A percentile compares a stretch with the other conserved stretches of the same genome.
Conservation (phyloP, 1,140 invertebrate species). For the Bradysia coprophila region DNA sequence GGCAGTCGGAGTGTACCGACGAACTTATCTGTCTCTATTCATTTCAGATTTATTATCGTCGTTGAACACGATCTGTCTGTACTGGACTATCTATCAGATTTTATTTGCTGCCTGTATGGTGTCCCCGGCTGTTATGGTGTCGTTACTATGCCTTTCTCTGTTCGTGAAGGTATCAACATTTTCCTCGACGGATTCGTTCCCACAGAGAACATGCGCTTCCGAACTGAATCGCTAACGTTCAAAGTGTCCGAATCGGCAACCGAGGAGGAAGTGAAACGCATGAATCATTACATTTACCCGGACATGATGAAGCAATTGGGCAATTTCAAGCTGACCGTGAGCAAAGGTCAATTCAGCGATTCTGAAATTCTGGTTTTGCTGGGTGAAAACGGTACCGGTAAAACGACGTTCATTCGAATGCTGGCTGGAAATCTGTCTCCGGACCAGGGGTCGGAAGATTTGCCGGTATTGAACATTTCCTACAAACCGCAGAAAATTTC, state of each 20-base stretch:
- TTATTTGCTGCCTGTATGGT: conserved; percentile 97
- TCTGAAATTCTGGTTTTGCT: conserved; percentile 97
- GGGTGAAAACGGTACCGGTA: conserved; percentile 98
- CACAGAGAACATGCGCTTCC: conserved; percentile 96
- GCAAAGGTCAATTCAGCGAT: conserved; percentile 92
- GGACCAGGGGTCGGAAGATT: conserved; percentile 60
- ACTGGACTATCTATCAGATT: conserved; percentile 96
- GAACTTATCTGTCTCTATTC: too few relatives aligned
- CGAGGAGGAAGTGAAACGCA: conserved; percentile 88
- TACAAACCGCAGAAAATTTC: conserved; percentile 99
- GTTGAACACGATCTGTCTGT: conserved; percentile 99
- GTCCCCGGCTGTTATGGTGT: conserved; percentile 98
- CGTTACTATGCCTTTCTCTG: conserved; percentile 98
- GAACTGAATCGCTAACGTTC: conserved; percentile 90
- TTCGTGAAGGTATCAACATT: conserved; percentile 98
- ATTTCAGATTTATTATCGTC: conserved; percentile 85
- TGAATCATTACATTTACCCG: conserved; percentile 94
- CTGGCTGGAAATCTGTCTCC: conserved; percentile 87
- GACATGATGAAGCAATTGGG: conserved; percentile 70
- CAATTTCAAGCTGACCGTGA: conserved; percentile 62
- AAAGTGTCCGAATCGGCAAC: conserved; percentile 96
- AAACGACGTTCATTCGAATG: conserved; percentile 98
- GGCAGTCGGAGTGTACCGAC: too few relatives aligned
- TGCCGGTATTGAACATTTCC: conserved; percentile 91
- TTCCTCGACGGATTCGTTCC: conserved; percentile 99